A percentile compares a stretch with the other conserved stretches of the same genome.
Conservation (phyloP, 2,113 vertebrate species). For the Heptranchias perlo region DNA sequence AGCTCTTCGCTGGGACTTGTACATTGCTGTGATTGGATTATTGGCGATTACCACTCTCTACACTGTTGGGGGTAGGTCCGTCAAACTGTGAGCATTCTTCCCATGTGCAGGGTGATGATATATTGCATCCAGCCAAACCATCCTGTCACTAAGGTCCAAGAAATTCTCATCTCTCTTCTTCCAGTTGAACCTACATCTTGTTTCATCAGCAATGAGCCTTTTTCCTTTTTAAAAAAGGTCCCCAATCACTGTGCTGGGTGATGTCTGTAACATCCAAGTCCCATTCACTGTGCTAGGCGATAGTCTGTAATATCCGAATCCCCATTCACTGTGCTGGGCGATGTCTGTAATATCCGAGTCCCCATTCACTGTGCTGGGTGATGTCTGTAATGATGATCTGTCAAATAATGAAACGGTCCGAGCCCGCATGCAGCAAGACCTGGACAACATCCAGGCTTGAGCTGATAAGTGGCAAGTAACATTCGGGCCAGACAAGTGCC, state of each 20-base stretch:
- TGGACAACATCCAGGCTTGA: no score
- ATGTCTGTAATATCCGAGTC: no score
- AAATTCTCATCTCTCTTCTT: neutral
- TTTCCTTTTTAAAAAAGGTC: neutral
- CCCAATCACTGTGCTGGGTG: neutral
- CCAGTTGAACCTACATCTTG: neutral
- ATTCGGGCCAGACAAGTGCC: no score
- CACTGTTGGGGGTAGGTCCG: conserved; percentile 73
- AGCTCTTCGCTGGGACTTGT: conserved; percentile 83
- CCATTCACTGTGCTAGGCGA: no score
- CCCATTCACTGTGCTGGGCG: no score
- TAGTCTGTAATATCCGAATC: no score
- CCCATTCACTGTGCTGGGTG: no score
- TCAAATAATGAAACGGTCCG: no score
- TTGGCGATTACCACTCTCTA: conserved; percentile 79
- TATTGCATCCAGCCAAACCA: neutral
- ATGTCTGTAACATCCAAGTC: no score
- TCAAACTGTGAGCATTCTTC: neutral
- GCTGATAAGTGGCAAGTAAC: no score
- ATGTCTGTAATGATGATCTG: no score
- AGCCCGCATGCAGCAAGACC: no score
- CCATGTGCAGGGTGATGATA: neutral
- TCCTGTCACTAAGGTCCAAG: neutral
- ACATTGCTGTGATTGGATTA: conserved; percentile 68
- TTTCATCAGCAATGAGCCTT: neutral